Evolutionary conservation across 2,797 vertebrate species (phyloP).

Genomic region (Pangasius krempfi): DNA sequence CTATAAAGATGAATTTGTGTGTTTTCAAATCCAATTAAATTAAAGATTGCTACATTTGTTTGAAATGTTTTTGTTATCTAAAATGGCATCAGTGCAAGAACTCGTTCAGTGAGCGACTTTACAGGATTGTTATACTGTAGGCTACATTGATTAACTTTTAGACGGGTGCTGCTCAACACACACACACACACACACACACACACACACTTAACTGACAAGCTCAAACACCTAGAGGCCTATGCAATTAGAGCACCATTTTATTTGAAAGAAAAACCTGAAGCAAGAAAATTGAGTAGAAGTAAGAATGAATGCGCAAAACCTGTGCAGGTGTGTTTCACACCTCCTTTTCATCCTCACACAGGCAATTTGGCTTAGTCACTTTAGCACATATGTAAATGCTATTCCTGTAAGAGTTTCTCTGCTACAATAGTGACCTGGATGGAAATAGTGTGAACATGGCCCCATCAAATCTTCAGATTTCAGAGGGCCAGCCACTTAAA

Average conservation of each 20-base stretch:
- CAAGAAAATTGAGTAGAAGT: conserved; percentile 1
- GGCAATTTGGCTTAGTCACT: neutral
- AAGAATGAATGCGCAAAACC: neutral
- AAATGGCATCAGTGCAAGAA: conserved; percentile 19
- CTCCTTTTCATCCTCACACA: neutral
- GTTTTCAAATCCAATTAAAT: conserved; percentile 13
- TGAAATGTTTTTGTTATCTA: conserved; percentile 18
- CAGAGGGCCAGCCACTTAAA: neutral
- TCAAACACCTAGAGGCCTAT: neutral
- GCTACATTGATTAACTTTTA: neutral
- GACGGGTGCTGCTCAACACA: neutral
- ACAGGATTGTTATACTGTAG: conserved; percentile 1
- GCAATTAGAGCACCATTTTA: conserved; percentile 8
- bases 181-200: conserved; percentile 15
- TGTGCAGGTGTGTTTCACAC: conserved; percentile 2
- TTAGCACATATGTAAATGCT: neutral
- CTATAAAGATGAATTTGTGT: conserved; percentile 4
- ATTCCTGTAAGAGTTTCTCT: neutral
- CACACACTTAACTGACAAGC: neutral
- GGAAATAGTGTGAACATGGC: neutral
- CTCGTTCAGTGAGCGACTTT: neutral
- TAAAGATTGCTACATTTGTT: neutral
- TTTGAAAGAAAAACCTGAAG: conserved; percentile 27
- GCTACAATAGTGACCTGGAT: neutral
- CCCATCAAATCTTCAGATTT: neutral